phyloP scores from a whole-genome alignment of 92 coral and sea anemone genomes.

The Blastomussa wellsi region DNA sequence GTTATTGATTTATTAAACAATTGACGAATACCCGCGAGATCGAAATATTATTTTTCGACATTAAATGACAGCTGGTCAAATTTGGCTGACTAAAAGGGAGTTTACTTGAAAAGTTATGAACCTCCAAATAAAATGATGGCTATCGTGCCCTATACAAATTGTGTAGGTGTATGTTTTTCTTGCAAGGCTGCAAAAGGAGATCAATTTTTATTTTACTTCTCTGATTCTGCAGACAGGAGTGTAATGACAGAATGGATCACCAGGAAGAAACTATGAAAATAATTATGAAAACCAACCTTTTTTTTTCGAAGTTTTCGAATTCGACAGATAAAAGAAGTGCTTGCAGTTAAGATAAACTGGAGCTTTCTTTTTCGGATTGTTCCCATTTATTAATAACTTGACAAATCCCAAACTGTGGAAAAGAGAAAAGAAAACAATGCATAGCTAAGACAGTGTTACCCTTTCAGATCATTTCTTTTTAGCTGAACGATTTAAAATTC shows the following conservation, averaged over 20 bases:
- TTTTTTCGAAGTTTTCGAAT: not conserved
- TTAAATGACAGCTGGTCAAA: not conserved
- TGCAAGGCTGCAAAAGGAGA: not conserved
- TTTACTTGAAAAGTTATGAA: not conserved
- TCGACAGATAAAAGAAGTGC: not conserved
- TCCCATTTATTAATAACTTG: too few species aligned
- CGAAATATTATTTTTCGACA: not conserved
- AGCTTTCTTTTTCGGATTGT: too few species aligned
- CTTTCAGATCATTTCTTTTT: not conserved
- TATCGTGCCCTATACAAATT: not conserved
- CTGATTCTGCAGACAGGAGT: too few species aligned
- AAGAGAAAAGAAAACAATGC: too few species aligned
- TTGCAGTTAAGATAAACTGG: too few species aligned
- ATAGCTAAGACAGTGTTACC: too few species aligned
- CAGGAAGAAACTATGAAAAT: too few species aligned
- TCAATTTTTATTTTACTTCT: not conserved
- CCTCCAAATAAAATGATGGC: not conserved
- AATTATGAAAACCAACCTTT: too few species aligned
- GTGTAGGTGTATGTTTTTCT: not conserved
- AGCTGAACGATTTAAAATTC: not conserved
- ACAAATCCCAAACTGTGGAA: too few species aligned
- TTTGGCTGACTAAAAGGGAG: not conserved
- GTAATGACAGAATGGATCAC: too few species aligned
- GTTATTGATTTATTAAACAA: not conserved
- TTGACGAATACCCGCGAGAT: not conserved